Percentiles rank a stretch among this genome's conserved stretches.
Evolutionary conservation across 2,797 vertebrate genomes (phyloP).

Genomic region (Meriones psammophilus): DNA sequence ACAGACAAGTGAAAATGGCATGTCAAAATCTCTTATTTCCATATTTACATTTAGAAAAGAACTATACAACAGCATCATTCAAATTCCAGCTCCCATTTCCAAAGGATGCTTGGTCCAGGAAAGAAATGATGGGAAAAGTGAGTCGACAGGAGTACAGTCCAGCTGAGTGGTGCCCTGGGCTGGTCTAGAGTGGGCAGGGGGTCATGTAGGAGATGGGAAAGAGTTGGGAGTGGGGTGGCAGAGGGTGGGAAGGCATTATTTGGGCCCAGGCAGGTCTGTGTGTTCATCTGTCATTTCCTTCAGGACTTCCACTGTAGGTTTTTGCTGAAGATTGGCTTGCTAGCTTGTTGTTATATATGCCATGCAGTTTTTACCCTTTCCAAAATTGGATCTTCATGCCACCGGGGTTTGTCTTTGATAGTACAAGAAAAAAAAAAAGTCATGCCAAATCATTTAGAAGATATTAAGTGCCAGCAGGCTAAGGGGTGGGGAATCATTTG

Average conservation of each 20-base stretch:
- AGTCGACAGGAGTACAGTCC: conserved; percentile 70
- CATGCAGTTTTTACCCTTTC: conserved; percentile 95
- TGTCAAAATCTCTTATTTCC: conserved; percentile 90
- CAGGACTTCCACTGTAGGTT: conserved; percentile 79
- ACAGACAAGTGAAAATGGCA: conserved; percentile 90
- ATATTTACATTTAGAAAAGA: conserved; percentile 89
- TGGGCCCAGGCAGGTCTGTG: conserved; percentile 63
- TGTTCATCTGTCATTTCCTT: conserved; percentile 64
- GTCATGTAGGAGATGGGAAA: neutral
- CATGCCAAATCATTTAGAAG: conserved; percentile 93
- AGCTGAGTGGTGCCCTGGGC: conserved; percentile 50
- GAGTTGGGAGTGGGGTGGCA: rapidly evolving
- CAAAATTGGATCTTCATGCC: conserved; percentile 94
- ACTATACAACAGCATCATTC: conserved; percentile 79
- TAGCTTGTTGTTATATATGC: conserved; percentile 89
- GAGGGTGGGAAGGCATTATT: neutral
- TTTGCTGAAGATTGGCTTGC: conserved; percentile 86
- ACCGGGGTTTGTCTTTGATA: conserved; percentile 89
- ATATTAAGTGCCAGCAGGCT: conserved; percentile 89
- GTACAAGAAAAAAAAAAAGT: conserved; percentile 90
- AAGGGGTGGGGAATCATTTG: conserved; percentile 81
- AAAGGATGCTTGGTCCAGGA: conserved; percentile 79
- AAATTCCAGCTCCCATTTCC: conserved; percentile 81
- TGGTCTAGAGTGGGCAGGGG: neutral
- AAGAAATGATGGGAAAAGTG: conserved; percentile 41